Conservation (phyloP, 2,113 vertebrate genomes). For the Dendropsophus ebraccatus region DNA sequence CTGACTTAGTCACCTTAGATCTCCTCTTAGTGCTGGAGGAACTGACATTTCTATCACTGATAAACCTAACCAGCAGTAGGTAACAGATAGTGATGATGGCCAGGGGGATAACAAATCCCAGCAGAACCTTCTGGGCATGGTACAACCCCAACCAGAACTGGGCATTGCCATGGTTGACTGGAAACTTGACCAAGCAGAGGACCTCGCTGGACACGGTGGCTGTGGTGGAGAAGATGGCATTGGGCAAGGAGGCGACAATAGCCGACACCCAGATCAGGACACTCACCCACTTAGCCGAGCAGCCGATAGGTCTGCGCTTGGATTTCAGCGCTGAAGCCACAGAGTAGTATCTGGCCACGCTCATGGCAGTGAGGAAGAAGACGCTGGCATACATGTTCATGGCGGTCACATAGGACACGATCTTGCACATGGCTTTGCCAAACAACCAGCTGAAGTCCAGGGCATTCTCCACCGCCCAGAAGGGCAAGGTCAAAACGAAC, state of each 20-base stretch:
- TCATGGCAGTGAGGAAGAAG: conserved; percentile 98
- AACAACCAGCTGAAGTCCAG: conserved; percentile 95
- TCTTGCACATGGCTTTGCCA: conserved; percentile 93
- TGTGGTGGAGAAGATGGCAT: conserved; percentile 91
- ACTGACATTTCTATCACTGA: conserved; percentile 78
- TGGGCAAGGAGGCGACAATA: conserved; percentile 83
- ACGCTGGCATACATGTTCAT: conserved; percentile 98
- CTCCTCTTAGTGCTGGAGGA: conserved; percentile 80
- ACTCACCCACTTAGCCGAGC: conserved; percentile 79
- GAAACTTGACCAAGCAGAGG: conserved; percentile 90
- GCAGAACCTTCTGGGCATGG: conserved; percentile 89
- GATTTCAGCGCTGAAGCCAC: conserved; percentile 88
- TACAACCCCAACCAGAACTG: conserved; percentile 93
- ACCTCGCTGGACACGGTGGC: conserved; percentile 83
- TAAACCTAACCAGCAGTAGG: conserved; percentile 86
- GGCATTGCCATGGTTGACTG: conserved; percentile 76
- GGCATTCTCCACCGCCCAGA: conserved; percentile 96
- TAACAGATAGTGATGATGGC: conserved; percentile 86
- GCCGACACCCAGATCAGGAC: conserved; percentile 83
- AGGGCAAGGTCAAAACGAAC: conserved; percentile 92
- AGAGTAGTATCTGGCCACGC: conserved; percentile 86
- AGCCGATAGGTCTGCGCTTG: conserved; percentile 67
- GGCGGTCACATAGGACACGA: conserved; percentile 88
- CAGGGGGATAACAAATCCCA: conserved; percentile 89
- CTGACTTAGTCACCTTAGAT: conserved; percentile 91